Base-by-base conservation (phyloP, 2,113 vertebrate species). In the Sylvietta virens region DNA sequence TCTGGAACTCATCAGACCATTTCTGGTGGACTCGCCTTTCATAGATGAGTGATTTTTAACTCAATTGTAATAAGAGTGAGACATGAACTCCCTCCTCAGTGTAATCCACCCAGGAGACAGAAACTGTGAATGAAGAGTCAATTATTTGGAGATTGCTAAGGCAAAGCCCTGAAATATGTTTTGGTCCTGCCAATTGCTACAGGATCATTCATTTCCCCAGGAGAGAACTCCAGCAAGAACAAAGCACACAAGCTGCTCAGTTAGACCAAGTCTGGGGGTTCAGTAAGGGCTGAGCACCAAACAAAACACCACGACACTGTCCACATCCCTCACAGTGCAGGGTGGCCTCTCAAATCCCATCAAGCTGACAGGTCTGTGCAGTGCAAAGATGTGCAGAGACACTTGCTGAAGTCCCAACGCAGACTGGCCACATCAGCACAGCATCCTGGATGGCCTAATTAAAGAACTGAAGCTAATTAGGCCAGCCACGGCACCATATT, bases 251-350 rank as follows among this genome's bases (percentile, higher is more conserved):
- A 4, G 15, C 11, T 47, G 35, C 51, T 33, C 47, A 6, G n/a
- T 26, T 90, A 35, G 60, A 58, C 35, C 48, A 51, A 4, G 37
- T 11, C 33, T 22, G 44, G 60, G 44, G 13, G 21, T 40, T 56
- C 48, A 40, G 42, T 56, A 60, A 48, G 61, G 81, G 53, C 57
- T 53, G 66, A 71, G 15, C 69, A 20, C 40, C 20, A 21, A 73
- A 4, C 20, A 37, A 53, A 53, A 31, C 18, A 30, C 20, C 30
- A 4, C 0, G 0, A 33, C 27, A 11, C 11, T 37, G 17, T 7
- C 21, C 3, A 2, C 2, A 0, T 50, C 48, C 71, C 2, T 0
- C 50, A 7, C 27, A 13, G 23, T 0, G 0, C 4, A 1, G 15
- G 16, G 23, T 60, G 48, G 27, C 7, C 71, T 51, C 92, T 66